These are phyloP conservation scores for Saccopteryx leptura DNA, from an alignment of 2,113 vertebrate genomes.

Conservation along the genomic window DNA sequence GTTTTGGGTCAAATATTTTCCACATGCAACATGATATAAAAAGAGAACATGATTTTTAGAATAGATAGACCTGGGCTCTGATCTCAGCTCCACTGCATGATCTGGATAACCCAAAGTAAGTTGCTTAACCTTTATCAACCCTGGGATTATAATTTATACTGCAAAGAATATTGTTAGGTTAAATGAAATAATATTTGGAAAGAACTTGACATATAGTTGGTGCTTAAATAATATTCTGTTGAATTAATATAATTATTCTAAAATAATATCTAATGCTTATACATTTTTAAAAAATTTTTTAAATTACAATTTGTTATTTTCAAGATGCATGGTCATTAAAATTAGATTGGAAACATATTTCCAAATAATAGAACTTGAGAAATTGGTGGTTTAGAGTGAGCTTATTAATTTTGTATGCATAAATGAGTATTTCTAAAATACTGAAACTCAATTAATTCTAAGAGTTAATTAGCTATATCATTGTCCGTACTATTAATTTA, in stretches of 20 bases:
- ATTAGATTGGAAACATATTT: conserved; percentile 28
- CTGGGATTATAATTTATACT: background rate
- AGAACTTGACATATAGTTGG: background rate
- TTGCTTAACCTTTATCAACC: background rate
- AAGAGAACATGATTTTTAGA: background rate
- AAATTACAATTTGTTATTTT: conserved; percentile 33
- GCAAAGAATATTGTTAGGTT: background rate
- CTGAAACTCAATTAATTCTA: conserved; percentile 43
- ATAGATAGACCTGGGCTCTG: background rate
- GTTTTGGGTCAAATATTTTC: background rate
- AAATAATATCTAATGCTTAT: background rate
- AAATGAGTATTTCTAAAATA: background rate
- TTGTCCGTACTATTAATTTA: conserved; percentile 12
- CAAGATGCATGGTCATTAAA: background rate
- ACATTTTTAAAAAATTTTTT: background rate
- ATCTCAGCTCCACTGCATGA: background rate
- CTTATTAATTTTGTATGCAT: conserved; percentile 35
- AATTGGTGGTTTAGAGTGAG: conserved; percentile 10
- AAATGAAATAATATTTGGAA: conserved; percentile 24
- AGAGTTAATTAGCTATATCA: background rate
- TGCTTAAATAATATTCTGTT: conserved; percentile 25
- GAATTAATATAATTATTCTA: conserved; percentile 47
- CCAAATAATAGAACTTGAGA: conserved; percentile 21
- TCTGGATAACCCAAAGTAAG: background rate
- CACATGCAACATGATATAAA: background rate